Percentiles rank a stretch among this genome's conserved stretches.
Evolutionary conservation across 2,888 invertebrate species (phyloP).

Genomic region (Rhodophaea formosa): DNA sequence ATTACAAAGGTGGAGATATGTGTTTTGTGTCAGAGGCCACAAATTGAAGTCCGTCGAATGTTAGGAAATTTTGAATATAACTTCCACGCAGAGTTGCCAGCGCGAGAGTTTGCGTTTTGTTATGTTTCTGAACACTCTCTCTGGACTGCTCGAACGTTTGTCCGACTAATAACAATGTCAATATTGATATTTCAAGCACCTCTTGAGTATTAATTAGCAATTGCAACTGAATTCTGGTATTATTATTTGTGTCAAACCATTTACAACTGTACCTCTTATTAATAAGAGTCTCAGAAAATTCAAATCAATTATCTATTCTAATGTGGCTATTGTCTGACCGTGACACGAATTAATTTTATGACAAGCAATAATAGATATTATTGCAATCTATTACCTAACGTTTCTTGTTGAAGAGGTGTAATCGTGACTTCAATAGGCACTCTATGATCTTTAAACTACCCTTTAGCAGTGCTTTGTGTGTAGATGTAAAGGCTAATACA

Average conservation of each 20-base stretch:
- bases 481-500: no score
- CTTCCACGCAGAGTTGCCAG: no score
- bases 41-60: no score
- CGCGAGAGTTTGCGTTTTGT: no score
- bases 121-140: no score
- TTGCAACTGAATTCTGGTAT: not conserved
- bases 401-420: not conserved
- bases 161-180: not conserved
- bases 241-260: not conserved
- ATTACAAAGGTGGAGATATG: no score
- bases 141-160: not conserved
- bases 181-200: slow-evolving; percentile 3
- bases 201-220: not conserved
- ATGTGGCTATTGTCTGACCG: not conserved
- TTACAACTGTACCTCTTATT: not conserved
- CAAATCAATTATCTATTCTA: not conserved
- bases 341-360: not conserved
- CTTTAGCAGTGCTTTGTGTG: not conserved
- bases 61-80: no score
- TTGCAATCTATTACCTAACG: not conserved
- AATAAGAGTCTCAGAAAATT: not conserved
- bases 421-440: not conserved
- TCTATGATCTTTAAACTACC: not conserved
- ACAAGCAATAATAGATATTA: not conserved
- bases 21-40: no score